Percentiles rank a stretch among this genome's conserved stretches.
These are phyloP conservation scores for Dysdera silvatica DNA, from an alignment of 1,140 invertebrate genomes.

Conservation along the genomic window DNA sequence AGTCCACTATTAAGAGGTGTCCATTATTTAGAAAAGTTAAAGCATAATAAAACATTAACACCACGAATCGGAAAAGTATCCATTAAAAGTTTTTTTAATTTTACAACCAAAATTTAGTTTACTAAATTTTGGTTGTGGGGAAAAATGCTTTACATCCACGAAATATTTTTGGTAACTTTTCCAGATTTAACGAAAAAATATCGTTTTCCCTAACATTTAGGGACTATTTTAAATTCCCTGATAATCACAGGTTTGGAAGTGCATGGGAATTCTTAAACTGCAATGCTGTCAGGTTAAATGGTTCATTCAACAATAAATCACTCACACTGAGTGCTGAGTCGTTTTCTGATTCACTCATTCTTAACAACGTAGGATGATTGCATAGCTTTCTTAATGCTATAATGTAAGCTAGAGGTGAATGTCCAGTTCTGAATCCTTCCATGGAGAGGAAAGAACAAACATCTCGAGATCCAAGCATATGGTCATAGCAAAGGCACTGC, in stretches of 20 bases:
- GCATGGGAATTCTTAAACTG: no score
- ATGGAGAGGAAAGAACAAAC: constrained; percentile 58
- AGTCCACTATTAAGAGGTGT: no score
- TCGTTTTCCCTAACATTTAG: no score
- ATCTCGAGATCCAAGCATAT: constrained; percentile 14
- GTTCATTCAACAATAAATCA: no score
- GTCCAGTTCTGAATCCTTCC: constrained; percentile 55
- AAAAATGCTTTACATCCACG: no score
- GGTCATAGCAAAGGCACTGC: constrained; percentile 71
- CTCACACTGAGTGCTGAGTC: no score
- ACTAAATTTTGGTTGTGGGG: constrained; percentile 50
- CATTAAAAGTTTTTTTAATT: constrained; percentile 64
- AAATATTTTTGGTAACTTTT: no score
- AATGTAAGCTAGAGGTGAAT: constrained; percentile 75
- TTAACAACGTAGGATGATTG: constrained; percentile 80
- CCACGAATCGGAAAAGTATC: not conserved
- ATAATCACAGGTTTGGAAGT: no score
- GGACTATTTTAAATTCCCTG: no score
- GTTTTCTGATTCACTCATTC: constrained; percentile 62
- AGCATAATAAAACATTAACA: not conserved
- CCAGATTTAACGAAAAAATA: no score
- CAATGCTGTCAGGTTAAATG: no score
- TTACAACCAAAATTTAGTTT: no score
- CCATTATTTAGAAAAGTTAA: constrained; percentile 27
- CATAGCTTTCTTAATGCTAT: constrained; percentile 94